phyloP scores from a whole-genome alignment of 2,797 vertebrate species.

The Lutjanus campechanus region DNA sequence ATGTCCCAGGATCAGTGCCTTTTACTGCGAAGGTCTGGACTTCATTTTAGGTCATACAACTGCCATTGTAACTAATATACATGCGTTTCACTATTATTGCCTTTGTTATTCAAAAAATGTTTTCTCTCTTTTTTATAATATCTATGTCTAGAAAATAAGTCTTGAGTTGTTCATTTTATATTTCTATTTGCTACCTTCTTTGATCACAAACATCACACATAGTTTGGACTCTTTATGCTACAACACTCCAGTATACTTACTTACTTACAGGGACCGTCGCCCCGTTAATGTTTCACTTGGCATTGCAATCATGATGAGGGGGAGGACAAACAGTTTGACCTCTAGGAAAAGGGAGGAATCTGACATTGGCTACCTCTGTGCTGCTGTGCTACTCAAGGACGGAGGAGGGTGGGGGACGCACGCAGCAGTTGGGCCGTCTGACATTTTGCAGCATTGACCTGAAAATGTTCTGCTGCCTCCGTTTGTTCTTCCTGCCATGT shows the following conservation, averaged over 20 bases:
- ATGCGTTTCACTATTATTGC: constrained; percentile 88
- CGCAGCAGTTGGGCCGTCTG: constrained; percentile 95
- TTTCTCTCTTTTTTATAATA: constrained; percentile 73
- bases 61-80: constrained; percentile 82
- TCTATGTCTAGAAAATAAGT: constrained; percentile 83
- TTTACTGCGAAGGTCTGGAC: constrained; percentile 56
- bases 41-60: constrained; percentile 70
- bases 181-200: constrained; percentile 71
- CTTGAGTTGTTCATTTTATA: constrained; percentile 66
- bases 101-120: constrained; percentile 75
- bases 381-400: constrained; percentile 88
- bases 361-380: constrained; percentile 53
- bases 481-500: constrained; percentile 90
- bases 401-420: constrained; percentile 91
- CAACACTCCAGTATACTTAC: constrained; percentile 76
- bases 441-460: constrained; percentile 96
- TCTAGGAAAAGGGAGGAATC: constrained; percentile 55
- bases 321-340: constrained; percentile 70
- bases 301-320: constrained; percentile 54
- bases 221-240: constrained; percentile 75
- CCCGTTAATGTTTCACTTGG: constrained; percentile 67
- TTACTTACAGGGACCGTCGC: constrained; percentile 65
- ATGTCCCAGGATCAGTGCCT: constrained; percentile 57
- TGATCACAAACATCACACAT: constrained; percentile 77
- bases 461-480: constrained; percentile 92